Evolutionary conservation across 2,888 invertebrate genomes (phyloP).

Genomic region (Galerucella nymphaeae): DNA sequence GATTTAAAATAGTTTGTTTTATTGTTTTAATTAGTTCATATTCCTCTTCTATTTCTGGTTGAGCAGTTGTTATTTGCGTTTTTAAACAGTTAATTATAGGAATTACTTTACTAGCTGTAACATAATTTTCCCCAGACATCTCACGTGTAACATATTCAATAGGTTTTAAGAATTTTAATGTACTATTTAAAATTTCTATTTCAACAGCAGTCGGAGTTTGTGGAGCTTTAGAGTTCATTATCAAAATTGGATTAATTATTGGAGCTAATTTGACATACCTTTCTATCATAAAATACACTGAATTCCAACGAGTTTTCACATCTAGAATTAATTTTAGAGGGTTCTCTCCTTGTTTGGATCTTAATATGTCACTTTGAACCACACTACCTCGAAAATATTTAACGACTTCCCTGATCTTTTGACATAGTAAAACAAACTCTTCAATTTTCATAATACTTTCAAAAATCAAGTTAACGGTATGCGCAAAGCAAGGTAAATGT

Average conservation of each 20-base stretch:
- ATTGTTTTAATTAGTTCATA: background rate
- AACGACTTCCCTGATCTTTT: slow-evolving; percentile 34
- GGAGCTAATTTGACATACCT: slow-evolving; percentile 31
- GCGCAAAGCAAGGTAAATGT: slow-evolving; percentile 47
- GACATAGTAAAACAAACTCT: background rate
- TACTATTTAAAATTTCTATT: slow-evolving; percentile 17
- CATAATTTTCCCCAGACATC: slow-evolving; percentile 55
- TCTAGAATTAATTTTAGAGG: slow-evolving; percentile 33
- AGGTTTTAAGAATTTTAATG: slow-evolving; percentile 32
- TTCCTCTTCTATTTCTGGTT: background rate
- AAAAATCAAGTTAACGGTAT: slow-evolving; percentile 37
- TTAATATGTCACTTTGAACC: slow-evolving; percentile 26
- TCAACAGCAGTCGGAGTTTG: slow-evolving; percentile 43
- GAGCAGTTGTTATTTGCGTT: slow-evolving; percentile 2
- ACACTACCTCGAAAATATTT: slow-evolving; percentile 30
- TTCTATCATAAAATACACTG: slow-evolving; percentile 33
- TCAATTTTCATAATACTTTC: slow-evolving; percentile 13
- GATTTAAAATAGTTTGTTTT: too few species aligned
- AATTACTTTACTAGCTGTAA: slow-evolving; percentile 40
- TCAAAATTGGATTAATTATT: slow-evolving; percentile 21
- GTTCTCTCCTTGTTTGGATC: slow-evolving; percentile 23
- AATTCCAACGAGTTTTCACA: slow-evolving; percentile 39
- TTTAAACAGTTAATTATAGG: slow-evolving; percentile 28
- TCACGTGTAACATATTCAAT: slow-evolving; percentile 56
- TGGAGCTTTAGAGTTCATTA: slow-evolving; percentile 26